Conservation (phyloP, 2,888 invertebrate species). For the Euclidia mi region DNA sequence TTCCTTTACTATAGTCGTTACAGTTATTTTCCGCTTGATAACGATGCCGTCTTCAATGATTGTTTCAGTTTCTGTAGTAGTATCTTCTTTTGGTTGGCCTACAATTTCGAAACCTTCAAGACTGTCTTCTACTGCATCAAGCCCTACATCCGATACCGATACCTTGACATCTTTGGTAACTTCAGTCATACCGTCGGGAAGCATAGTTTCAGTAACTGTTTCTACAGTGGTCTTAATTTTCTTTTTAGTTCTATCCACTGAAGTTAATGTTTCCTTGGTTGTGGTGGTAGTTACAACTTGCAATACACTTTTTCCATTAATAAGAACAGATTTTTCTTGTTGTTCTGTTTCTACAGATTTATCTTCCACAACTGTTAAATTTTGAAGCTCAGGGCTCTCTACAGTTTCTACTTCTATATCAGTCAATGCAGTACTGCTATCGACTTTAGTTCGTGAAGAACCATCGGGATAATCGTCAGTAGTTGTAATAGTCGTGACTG, state of each 20-base stretch:
- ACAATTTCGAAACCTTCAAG: conserved; percentile 65
- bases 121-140: conserved; percentile 54
- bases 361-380: conserved; percentile 72
- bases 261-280: conserved; percentile 76
- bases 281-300: conserved; percentile 80
- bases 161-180: conserved; percentile 82
- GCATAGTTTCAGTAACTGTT: conserved; percentile 78
- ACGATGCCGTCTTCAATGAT: conserved; percentile 68
- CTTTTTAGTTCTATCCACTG: conserved; percentile 71
- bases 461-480: conserved; percentile 86
- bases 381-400: conserved; percentile 71
- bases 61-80: conserved; percentile 62
- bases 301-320: conserved; percentile 73
- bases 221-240: conserved; percentile 81
- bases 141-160: conserved; percentile 73
- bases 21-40: conserved; percentile 75
- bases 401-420: conserved; percentile 71
- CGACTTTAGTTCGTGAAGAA: conserved; percentile 79
- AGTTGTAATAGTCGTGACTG: conserved; percentile 74
- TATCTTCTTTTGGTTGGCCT: conserved; percentile 68
- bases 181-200: conserved; percentile 79
- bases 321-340: conserved; percentile 69
- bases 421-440: conserved; percentile 76
- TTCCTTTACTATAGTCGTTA: conserved; percentile 69
- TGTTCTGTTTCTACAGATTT: conserved; percentile 72